Evolutionary conservation across 2,797 vertebrate species (phyloP).

Genomic region (Gorsachius magnificus): DNA sequence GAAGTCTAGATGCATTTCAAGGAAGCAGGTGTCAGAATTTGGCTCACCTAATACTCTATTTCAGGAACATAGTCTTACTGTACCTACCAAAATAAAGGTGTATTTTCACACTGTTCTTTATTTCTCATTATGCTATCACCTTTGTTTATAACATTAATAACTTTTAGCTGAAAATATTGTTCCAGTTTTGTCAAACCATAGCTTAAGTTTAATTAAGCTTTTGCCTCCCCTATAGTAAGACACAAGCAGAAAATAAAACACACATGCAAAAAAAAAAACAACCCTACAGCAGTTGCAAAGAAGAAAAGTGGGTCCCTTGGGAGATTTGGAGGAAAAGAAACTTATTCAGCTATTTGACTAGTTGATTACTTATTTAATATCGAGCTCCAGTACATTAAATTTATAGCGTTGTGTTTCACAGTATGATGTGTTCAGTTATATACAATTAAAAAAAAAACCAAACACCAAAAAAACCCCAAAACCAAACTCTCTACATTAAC

Average conservation of each 20-base stretch:
- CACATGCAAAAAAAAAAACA: not conserved
- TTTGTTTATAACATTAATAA: constrained; percentile 40
- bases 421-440: not conserved
- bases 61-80: not conserved
- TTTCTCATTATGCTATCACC: constrained; percentile 13
- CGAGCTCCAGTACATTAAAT: not conserved
- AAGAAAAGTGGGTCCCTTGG: constrained; percentile 10
- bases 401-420: not conserved
- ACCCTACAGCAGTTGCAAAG: not conserved
- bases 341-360: not conserved
- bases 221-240: not conserved
- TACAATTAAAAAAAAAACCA: not conserved
- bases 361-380: constrained; percentile 29
- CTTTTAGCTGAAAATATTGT: constrained; percentile 48
- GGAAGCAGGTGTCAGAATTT: not conserved
- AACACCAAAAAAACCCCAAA: not conserved
- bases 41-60: not conserved
- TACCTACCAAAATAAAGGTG: not conserved
- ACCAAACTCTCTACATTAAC: not conserved
- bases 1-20: not conserved
- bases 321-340: constrained; percentile 53
- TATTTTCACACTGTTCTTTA: not conserved
- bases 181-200: constrained; percentile 45
- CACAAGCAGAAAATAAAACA: not conserved
- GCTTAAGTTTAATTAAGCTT: constrained; percentile 60